These are phyloP conservation scores for Sipunculus nudus DNA, from an alignment of 2,888 invertebrate genomes.

Conservation along the genomic window DNA sequence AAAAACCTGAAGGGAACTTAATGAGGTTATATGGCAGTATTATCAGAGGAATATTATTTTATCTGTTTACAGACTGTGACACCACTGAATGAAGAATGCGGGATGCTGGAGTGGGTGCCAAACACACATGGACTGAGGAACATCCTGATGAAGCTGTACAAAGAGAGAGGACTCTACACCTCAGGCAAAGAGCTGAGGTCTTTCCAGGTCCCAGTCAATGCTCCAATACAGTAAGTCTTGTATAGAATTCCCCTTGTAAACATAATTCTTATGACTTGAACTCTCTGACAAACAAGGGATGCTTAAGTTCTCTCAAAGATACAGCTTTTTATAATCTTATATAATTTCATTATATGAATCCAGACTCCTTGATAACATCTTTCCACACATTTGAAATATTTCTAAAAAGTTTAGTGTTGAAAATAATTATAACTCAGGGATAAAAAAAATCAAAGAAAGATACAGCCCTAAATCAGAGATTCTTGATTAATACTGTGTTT, in stretches of 20 bases:
- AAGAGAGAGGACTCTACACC: slow-evolving; percentile 72
- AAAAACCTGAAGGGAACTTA: not conserved
- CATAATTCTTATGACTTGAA: not conserved
- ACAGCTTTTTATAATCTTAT: too few species aligned
- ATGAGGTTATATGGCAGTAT: not conserved
- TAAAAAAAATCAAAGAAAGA: too few species aligned
- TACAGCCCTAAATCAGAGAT: too few species aligned
- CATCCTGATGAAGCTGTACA: slow-evolving; percentile 64
- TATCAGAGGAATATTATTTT: too few species aligned
- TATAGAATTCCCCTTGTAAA: not conserved
- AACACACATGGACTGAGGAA: slow-evolving; percentile 72
- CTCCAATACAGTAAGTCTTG: slow-evolving; percentile 72
- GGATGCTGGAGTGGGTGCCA: slow-evolving; percentile 95
- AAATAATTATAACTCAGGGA: too few species aligned
- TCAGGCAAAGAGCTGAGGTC: slow-evolving; percentile 74
- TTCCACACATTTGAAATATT: too few species aligned
- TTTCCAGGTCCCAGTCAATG: slow-evolving; percentile 70
- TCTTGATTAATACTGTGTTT: too few species aligned
- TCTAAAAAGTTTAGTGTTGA: too few species aligned
- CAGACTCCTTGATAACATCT: too few species aligned
- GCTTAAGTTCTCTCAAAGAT: too few species aligned
- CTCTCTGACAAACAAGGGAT: not conserved
- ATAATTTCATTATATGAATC: too few species aligned
- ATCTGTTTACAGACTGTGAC: slow-evolving; percentile 72
- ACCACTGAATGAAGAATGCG: slow-evolving; percentile 94